Evolutionary conservation across 2,888 invertebrate genomes (phyloP).

Genomic region (Rhyacophila evoluta): DNA sequence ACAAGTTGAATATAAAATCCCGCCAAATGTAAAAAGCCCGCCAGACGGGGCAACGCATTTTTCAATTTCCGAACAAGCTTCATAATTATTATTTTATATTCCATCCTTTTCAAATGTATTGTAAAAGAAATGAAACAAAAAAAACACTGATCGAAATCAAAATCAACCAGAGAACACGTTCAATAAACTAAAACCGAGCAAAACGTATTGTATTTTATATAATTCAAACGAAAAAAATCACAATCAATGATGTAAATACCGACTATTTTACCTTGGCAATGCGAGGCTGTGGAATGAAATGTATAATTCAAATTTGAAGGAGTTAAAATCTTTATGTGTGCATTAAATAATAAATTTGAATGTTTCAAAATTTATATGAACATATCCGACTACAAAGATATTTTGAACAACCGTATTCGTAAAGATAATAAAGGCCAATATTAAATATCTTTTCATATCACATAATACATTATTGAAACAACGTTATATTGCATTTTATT

Average conservation of each 20-base stretch:
- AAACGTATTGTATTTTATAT: conserved; percentile 16
- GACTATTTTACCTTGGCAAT: conserved; percentile 10
- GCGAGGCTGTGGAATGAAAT: background rate
- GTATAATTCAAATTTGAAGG: conserved; percentile 41
- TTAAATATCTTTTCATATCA: background rate
- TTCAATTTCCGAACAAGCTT: conserved; percentile 37
- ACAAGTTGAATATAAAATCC: conserved; percentile 11
- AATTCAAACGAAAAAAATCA: conserved; percentile 16
- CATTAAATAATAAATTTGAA: conserved; percentile 46
- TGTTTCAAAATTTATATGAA: background rate
- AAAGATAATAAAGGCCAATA: background rate
- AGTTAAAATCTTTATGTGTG: conserved; percentile 43
- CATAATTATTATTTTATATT: conserved; percentile 25
- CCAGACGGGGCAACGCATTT: conserved; percentile 28
- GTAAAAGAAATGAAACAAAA: conserved; percentile 26
- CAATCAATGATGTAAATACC: conserved; percentile 18
- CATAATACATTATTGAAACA: background rate
- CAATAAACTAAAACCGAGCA: conserved; percentile 25
- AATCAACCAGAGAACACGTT: conserved; percentile 25
- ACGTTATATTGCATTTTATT: conserved; percentile 12
- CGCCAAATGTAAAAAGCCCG: conserved; percentile 16
- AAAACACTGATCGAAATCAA: conserved; percentile 28
- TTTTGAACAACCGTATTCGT: background rate
- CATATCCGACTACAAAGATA: background rate
- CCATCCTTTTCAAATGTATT: conserved; percentile 36